phyloP scores from a whole-genome alignment of 2,113 vertebrate genomes.

The Menidia beryllina region DNA sequence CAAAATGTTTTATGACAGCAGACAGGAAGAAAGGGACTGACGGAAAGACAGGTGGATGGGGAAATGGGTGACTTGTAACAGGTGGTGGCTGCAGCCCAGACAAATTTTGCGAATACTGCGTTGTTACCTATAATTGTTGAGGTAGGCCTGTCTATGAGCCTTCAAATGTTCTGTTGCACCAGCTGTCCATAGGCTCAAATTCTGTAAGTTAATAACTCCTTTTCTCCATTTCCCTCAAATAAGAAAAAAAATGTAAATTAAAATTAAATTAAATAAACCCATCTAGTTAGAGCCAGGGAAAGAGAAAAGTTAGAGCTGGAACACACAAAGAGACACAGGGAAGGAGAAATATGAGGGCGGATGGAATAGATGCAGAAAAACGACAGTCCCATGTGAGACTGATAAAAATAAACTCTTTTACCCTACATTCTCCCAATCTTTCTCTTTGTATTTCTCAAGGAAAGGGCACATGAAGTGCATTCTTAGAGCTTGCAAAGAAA shows the following conservation, averaged over 20 bases:
- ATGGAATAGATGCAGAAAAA: conserved; percentile 75
- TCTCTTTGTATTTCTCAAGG: conserved; percentile 47
- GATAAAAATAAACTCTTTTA: conserved; percentile 83
- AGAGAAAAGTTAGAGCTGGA: background rate
- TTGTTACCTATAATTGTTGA: background rate
- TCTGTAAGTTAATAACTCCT: background rate
- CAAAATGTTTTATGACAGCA: conserved; percentile 6
- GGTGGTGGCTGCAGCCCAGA: conserved; percentile 55
- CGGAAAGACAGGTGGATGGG: conserved; percentile 35
- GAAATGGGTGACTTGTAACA: conserved; percentile 38
- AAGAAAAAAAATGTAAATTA: conserved; percentile 1
- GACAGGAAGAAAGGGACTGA: background rate
- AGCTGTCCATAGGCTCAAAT: conserved; percentile 16
- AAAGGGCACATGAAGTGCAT: conserved; percentile 59
- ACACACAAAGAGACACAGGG: conserved; percentile 29
- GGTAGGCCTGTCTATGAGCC: background rate
- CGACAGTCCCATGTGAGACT: conserved; percentile 78
- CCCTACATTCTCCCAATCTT: conserved; percentile 70
- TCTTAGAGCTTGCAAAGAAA: conserved; percentile 68
- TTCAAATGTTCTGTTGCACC: conserved; percentile 6
- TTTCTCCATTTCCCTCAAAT: background rate
- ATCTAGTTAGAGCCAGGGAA: conserved; percentile 18
- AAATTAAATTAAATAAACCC: background rate
- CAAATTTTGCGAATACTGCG: conserved; percentile 9
- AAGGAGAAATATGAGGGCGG: conserved; percentile 41